Percentiles rank a stretch among this genome's conserved stretches.
phyloP scores from a whole-genome alignment of 2,113 vertebrate species.

The Mesitornis unicolor region DNA sequence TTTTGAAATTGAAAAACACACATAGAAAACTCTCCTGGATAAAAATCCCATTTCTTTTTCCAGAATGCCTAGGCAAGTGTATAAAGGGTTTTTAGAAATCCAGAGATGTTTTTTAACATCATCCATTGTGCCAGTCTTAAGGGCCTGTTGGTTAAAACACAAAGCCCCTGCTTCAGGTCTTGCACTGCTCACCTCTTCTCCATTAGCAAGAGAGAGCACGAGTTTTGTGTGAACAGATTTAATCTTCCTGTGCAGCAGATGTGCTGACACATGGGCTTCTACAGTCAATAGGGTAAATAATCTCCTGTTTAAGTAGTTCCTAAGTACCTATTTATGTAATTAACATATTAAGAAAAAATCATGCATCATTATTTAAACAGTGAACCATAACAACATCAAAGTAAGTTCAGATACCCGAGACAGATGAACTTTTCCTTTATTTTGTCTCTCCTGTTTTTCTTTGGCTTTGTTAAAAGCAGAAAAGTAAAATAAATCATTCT shows the following conservation, averaged over 20 bases:
- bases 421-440: not conserved
- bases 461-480: not conserved
- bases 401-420: not conserved
- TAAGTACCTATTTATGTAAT: conserved; percentile 29
- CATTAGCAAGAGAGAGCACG: not conserved
- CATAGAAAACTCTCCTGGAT: not conserved
- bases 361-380: not conserved
- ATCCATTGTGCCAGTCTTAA: not conserved
- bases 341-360: not conserved
- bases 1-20: not conserved
- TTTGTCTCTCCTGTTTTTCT: not conserved
- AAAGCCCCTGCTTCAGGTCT: not conserved
- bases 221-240: conserved; percentile 34
- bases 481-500: not conserved
- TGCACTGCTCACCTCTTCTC: not conserved
- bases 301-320: conserved; percentile 26
- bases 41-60: not conserved
- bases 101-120: not conserved
- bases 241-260: conserved; percentile 42
- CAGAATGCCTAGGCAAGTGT: not conserved
- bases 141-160: not conserved
- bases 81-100: not conserved
- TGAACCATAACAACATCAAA: not conserved
- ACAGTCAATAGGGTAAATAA: conserved; percentile 45
- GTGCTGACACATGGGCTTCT: conserved; percentile 37